These are phyloP conservation scores for Microchrysa polita DNA, from an alignment of 2,888 invertebrate species.

Conservation along the genomic window DNA sequence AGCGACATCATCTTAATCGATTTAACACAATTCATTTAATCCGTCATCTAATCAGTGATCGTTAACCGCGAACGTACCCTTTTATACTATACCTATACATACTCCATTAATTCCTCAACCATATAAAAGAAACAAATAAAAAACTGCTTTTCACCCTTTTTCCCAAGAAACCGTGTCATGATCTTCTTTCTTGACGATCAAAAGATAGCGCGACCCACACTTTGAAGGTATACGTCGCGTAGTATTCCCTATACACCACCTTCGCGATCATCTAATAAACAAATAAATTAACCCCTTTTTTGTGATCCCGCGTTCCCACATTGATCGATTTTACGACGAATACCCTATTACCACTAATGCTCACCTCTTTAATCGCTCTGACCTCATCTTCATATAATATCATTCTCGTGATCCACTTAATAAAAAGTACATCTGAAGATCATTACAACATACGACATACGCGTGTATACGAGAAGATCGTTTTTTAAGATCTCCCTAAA, in stretches of 20 bases:
- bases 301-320: conserved; percentile 8
- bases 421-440: conserved; percentile 41
- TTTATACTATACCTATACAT: no score
- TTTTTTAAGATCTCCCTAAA: conserved; percentile 34
- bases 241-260: conserved; percentile 22
- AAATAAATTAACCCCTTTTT: conserved; percentile 43
- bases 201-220: conserved; percentile 28
- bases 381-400: conserved; percentile 44
- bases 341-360: conserved; percentile 47
- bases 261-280: conserved; percentile 39
- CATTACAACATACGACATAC: conserved; percentile 31
- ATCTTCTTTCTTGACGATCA: conserved; percentile 40
- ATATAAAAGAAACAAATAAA: no score
- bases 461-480: conserved; percentile 28
- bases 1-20: conserved; percentile 48
- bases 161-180: conserved; percentile 13
- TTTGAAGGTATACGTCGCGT: no score
- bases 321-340: conserved; percentile 2
- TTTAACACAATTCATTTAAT: conserved; percentile 49
- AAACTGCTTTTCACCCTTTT: conserved; percentile 33
- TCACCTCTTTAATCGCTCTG: conserved; percentile 47
- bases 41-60: conserved; percentile 42
- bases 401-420: conserved; percentile 38
- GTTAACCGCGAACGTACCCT: conserved; percentile 27
- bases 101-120: conserved; percentile 13